Conservation (phyloP, 2,797 vertebrate genomes). For the Acrossocheilus fasciatus region DNA sequence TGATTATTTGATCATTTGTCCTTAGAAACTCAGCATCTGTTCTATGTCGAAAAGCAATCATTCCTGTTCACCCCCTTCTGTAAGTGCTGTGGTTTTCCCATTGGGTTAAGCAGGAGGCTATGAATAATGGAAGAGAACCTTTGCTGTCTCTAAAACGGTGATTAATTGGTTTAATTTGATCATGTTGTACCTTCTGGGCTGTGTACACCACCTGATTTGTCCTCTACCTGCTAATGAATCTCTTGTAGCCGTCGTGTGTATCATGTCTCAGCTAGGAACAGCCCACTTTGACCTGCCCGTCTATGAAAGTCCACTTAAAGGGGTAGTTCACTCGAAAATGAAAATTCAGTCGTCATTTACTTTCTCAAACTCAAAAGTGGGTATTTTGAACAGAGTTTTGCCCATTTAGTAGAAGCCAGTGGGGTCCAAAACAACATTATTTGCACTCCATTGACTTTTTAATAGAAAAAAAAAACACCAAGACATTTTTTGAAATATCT, state of each 20-base stretch:
- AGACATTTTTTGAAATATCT: background rate
- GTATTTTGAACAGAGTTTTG: background rate
- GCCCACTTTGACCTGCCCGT: conserved; percentile 14
- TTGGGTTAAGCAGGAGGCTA: conserved; percentile 36
- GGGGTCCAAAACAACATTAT: background rate
- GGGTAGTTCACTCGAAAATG: background rate
- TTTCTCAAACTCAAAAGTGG: background rate
- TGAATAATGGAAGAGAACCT: conserved; percentile 50
- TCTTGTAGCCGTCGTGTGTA: background rate
- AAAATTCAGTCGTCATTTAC: background rate
- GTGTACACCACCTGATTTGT: conserved; percentile 30
- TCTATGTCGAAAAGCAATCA: background rate
- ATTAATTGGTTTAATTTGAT: conserved; percentile 51
- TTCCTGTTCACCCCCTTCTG: conserved; percentile 6
- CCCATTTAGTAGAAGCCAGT: background rate
- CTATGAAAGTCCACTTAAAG: background rate
- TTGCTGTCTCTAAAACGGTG: conserved; percentile 48
- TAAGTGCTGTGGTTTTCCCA: conserved; percentile 22
- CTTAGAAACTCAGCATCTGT: conserved; percentile 23
- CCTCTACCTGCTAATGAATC: conserved; percentile 25
- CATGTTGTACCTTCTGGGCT: conserved; percentile 31
- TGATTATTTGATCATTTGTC: conserved; percentile 6
- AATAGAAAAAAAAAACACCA: no score
- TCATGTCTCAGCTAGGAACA: background rate
- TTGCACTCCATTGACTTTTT: background rate